These are phyloP conservation scores for Sarcoramphus papa DNA, from an alignment of 2,797 vertebrate species.

Conservation along the genomic window DNA sequence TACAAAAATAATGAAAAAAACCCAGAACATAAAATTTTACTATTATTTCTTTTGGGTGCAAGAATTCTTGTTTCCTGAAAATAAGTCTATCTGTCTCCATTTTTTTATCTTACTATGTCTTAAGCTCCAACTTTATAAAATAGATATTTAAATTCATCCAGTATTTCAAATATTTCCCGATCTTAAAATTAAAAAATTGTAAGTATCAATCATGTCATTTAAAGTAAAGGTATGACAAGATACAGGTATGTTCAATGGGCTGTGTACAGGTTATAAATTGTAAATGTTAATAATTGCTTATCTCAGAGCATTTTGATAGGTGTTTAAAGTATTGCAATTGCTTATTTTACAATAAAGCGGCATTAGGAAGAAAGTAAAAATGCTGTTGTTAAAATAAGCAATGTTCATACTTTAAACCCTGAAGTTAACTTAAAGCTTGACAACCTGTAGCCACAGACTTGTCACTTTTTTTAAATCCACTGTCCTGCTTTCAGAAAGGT, in stretches of 20 bases:
- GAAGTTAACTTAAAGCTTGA: not conserved
- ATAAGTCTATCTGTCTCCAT: not conserved
- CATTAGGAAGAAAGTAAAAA: not conserved
- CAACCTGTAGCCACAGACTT: not conserved
- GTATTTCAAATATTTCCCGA: not conserved
- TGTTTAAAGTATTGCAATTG: not conserved
- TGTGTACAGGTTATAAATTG: not conserved
- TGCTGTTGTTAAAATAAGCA: not conserved
- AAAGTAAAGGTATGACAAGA: not conserved
- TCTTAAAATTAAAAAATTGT: not conserved
- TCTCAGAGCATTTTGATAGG: not conserved
- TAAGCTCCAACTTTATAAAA: not conserved
- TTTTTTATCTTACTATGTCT: not conserved
- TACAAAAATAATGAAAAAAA: not conserved
- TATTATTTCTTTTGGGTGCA: not conserved
- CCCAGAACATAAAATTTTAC: fast-evolving
- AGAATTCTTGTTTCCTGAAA: not conserved
- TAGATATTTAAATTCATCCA: not conserved
- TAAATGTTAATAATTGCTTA: not conserved
- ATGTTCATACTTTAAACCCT: not conserved
- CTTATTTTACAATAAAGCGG: not conserved
- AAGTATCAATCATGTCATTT: not conserved
- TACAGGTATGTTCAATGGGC: not conserved
- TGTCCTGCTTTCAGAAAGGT: not conserved
- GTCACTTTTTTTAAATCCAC: not conserved